Evolutionary conservation across 2,888 invertebrate species (phyloP), one percentile per base, ranked within the genome.

Genomic region (Platypus cylindrus): DNA sequence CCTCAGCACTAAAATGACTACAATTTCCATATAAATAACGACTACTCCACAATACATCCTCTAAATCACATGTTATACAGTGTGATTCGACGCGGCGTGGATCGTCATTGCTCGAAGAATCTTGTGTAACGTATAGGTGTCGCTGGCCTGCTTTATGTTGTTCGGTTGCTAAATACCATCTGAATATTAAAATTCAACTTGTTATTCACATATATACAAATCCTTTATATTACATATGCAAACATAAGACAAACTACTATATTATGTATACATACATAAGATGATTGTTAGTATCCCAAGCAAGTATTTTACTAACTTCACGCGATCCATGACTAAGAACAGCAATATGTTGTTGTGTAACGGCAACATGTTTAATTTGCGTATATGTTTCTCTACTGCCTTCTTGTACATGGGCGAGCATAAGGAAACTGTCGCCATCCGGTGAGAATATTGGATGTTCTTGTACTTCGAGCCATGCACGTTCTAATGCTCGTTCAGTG

Each of bases 311-410:
- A 44, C 73, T 67, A 48, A 86, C 87, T 66, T 87, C 86, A 59
- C 85, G 84, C 51, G 77, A 74, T 18, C 87, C 87, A 54, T 87
- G 86, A 32, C 85, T 85, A 45, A 87, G 70, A 30, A 86, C 85
- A 5, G 85, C 80, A 54, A 85, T 82, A 50, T 84, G 72, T 58
- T 84, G 82, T 50, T 84, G 78, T 37, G 79, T 70, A 44, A 85
- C 74, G 41, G 83, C 84, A 45, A 86, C 75, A 58, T 86, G 85
- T 55, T 86, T 86, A 60, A 87, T 85, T 68, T 87, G 87, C 25
- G 85, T 86, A 64, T 78, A 87, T 57, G 81, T 78, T 57, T 86
- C 85, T 41, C 78, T 75, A 27, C 76, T 79, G 29, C 85, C 85
- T 55, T 87, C 87, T 53, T 84, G 83, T 32, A 87, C 81, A 12